Base-by-base conservation (phyloP, 2,797 vertebrate genomes). In the Knipowitschia caucasica region DNA sequence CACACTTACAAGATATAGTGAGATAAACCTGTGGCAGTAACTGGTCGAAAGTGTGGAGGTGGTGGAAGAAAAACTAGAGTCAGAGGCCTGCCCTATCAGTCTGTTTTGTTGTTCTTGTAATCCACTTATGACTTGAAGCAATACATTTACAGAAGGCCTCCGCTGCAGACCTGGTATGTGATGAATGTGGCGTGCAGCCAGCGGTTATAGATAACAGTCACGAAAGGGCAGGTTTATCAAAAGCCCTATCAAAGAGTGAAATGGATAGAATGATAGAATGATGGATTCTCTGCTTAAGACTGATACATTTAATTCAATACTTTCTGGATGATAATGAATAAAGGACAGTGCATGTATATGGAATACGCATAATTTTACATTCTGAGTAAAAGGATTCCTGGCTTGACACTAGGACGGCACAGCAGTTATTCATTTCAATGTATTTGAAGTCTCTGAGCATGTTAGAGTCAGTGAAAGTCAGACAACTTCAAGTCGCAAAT, bases 1-100 rank as follows among this genome's bases (percentile, higher is more conserved):
- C 50, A 59, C 36, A 52, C 56, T 50, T 29, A 54, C 53, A 69
- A 64, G 63, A 77, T 67, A 55, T 77, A 52, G 27, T 44, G 47
- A 72, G 77, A 78, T 80, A 72, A 84, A 81, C 76, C 64, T 62
- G 63, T 74, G 65, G 60, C 42, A 67, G 56, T 44, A 55, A 56
- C 45, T 54, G 64, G 70, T 45, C 55, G 68, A 59, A 58, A 25
- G 38, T 55, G 49, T 58, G 59, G 60, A 67, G 67, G 62, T 65
- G 45, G 68, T 64, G 56, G 72, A 62, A 74, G 36, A 58, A 76
- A 67, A 68, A 64, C 62, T 3, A 15, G 49, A 50, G 59, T 69
- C 49, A 50, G 2, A 53, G 62, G 78, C 62, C 64, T 56, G 51
- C 40, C 52, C 39, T 42, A 25, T 53, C 53, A 47, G 35, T 53